Conservation (phyloP, 2,797 vertebrate genomes). For the Columba guinea region DNA sequence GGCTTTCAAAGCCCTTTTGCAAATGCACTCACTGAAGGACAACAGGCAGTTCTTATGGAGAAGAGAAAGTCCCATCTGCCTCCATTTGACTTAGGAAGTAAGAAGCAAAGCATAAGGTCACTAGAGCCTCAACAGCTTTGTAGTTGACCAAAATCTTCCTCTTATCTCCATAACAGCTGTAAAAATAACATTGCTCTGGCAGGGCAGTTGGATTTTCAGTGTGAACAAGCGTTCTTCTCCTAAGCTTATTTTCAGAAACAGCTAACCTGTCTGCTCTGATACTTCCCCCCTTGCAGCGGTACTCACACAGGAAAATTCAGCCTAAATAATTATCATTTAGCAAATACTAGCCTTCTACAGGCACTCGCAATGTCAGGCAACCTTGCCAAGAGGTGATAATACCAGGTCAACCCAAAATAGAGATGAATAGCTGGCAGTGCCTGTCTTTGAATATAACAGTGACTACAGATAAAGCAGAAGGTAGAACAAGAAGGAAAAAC, state of each 20-base stretch:
- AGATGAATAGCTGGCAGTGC: background rate
- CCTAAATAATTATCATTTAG: background rate
- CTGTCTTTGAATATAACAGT: background rate
- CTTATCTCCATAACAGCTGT: background rate
- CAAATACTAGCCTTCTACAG: background rate
- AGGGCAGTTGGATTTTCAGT: background rate
- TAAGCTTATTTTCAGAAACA: background rate
- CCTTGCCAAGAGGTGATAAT: background rate
- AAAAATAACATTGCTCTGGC: background rate
- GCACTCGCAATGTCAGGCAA: background rate
- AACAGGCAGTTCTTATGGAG: rapidly evolving
- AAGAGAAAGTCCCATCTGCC: background rate
- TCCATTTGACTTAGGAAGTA: background rate
- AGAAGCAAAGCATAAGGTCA: background rate
- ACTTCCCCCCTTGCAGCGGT: background rate
- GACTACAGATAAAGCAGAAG: background rate
- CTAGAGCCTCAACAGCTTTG: background rate
- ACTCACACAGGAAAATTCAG: background rate
- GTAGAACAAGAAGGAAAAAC: background rate
- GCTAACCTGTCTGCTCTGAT: background rate
- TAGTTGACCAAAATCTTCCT: background rate
- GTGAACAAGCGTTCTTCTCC: background rate
- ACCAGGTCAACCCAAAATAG: background rate
- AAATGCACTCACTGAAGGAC: background rate
- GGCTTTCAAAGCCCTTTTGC: background rate